Evolutionary conservation across 1,140 invertebrate species (phyloP).

Genomic region (Parasteatoda tepidariorum): DNA sequence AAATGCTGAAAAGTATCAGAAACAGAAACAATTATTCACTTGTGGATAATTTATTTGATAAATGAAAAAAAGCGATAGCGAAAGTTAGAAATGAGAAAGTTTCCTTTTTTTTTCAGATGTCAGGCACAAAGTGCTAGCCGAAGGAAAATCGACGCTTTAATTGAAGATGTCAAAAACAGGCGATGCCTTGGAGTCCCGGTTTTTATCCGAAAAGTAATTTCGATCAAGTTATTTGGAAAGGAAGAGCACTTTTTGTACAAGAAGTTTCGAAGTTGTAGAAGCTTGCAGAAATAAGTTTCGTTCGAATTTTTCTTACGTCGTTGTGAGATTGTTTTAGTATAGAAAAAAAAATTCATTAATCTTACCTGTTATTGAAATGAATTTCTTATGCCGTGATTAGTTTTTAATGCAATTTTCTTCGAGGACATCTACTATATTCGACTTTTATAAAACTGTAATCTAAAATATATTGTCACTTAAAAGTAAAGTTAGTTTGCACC

Average conservation of each 20-base stretch:
- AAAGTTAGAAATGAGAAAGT: background rate
- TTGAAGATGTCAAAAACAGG: constrained; percentile 52
- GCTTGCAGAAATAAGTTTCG: background rate
- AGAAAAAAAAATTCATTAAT: too few relatives aligned
- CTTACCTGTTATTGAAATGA: too few relatives aligned
- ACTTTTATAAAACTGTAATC: too few relatives aligned
- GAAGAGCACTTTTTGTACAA: background rate
- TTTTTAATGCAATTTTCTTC: too few relatives aligned
- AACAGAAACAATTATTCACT: constrained; percentile 50
- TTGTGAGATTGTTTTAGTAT: too few relatives aligned
- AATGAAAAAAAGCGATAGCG: background rate
- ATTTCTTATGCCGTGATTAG: too few relatives aligned
- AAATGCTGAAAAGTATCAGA: constrained; percentile 9
- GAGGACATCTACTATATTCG: too few relatives aligned
- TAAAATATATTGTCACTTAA: too few relatives aligned
- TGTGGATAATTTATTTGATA: constrained; percentile 30
- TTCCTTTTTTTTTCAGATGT: constrained; percentile 23
- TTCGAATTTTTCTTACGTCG: background rate
- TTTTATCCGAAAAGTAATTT: constrained; percentile 55
- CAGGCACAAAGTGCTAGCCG: constrained; percentile 17
- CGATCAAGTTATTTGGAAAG: constrained; percentile 27
- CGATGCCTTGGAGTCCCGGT: constrained; percentile 4
- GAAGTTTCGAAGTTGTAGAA: background rate
- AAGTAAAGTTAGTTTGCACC: too few relatives aligned
- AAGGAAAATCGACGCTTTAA: constrained; percentile 47